These are phyloP conservation scores for Pelodiscus sinensis DNA, from an alignment of 2,113 vertebrate species.

Conservation along the genomic window DNA sequence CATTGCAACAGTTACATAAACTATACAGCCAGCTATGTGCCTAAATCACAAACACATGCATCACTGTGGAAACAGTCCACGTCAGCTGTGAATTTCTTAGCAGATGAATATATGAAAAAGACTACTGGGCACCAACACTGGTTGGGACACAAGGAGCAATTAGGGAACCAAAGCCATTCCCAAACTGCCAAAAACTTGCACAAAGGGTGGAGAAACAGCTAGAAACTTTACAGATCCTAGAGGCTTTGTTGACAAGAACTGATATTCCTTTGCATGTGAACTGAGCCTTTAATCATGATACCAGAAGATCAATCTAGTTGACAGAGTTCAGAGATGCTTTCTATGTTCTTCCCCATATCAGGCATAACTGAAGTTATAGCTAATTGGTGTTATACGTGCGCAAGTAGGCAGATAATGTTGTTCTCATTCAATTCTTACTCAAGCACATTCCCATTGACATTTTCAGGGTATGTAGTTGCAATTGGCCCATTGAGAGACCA, in stretches of 20 bases:
- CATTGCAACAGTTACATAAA: not conserved
- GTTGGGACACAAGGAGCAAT: not conserved
- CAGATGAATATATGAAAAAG: not conserved
- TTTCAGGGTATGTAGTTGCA: fast-evolving
- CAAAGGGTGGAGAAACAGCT: not conserved
- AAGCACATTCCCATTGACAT: not conserved
- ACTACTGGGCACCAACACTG: not conserved
- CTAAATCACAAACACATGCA: not conserved
- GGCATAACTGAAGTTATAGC: fast-evolving
- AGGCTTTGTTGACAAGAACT: fast-evolving
- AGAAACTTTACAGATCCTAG: not conserved
- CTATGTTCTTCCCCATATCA: fast-evolving
- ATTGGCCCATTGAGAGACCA: not conserved
- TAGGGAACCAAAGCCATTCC: not conserved
- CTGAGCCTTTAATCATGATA: not conserved
- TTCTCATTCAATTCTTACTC: fast-evolving
- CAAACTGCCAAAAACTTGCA: fast-evolving
- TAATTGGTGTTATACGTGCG: fast-evolving
- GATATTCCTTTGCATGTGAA: not conserved
- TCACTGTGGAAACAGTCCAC: not conserved
- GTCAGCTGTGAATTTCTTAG: not conserved
- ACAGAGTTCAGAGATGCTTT: not conserved
- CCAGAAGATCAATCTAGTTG: not conserved
- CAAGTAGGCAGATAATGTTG: not conserved
- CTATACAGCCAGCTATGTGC: not conserved